Percentiles rank a stretch among this genome's conserved stretches.
phyloP scores from a whole-genome alignment of 2,797 vertebrate genomes.

The Adrianichthys oophorus region DNA sequence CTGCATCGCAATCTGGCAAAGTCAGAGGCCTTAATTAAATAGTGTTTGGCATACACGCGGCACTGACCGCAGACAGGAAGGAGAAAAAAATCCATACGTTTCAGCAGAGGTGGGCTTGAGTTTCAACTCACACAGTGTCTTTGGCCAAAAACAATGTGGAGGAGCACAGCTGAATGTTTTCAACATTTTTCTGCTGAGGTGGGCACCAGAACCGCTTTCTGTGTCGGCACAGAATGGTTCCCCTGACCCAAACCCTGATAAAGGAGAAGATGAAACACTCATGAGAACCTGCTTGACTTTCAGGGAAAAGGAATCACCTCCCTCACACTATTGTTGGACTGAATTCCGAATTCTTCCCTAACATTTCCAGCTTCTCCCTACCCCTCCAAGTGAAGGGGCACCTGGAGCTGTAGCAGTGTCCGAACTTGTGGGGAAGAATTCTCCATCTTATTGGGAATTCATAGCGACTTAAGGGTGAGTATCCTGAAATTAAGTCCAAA shows the following conservation, averaged over 20 bases:
- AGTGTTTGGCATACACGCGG: slow-evolving; percentile 56
- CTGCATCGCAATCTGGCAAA: slow-evolving; percentile 39
- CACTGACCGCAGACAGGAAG: slow-evolving; percentile 56
- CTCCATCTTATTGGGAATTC: too few relatives aligned
- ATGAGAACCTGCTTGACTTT: not conserved
- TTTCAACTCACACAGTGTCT: slow-evolving; percentile 72
- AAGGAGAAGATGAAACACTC: slow-evolving; percentile 42
- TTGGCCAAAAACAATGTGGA: slow-evolving; percentile 80
- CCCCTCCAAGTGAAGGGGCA: too few relatives aligned
- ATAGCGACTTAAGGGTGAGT: too few relatives aligned
- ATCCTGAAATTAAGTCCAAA: too few relatives aligned
- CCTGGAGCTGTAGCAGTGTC: too few relatives aligned
- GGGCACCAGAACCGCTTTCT: slow-evolving; percentile 68
- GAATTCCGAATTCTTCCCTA: too few relatives aligned
- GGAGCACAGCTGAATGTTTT: slow-evolving; percentile 79
- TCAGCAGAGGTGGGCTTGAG: slow-evolving; percentile 74
- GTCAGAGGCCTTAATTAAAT: slow-evolving; percentile 60
- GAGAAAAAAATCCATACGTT: slow-evolving; percentile 68
- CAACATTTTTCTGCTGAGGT: slow-evolving; percentile 79
- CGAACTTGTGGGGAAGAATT: too few relatives aligned
- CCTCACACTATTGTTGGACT: too few relatives aligned
- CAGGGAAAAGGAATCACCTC: too few relatives aligned
- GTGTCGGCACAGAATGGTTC: slow-evolving; percentile 54
- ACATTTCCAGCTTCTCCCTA: too few relatives aligned
- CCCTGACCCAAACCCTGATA: slow-evolving; percentile 33